These are phyloP conservation scores for Jaculus jaculus DNA, from an alignment of 2,113 vertebrate species.

Conservation along the genomic window DNA sequence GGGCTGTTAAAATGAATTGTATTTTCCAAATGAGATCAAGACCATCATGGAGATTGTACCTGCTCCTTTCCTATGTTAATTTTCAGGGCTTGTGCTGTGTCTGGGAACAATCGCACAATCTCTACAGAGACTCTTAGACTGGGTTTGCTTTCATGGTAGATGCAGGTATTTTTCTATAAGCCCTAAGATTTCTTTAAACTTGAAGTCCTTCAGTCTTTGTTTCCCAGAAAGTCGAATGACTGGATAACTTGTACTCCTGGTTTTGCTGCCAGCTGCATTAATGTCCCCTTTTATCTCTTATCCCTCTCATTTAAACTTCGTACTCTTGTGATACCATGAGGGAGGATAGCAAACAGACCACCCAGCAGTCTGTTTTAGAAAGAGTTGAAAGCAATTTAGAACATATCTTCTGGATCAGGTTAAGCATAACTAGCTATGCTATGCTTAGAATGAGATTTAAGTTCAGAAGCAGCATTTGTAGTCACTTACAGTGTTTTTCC, in stretches of 20 bases:
- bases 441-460: neutral
- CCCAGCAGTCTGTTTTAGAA: slow-evolving; percentile 44
- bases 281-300: slow-evolving; percentile 65
- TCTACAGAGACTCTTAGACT: slow-evolving; percentile 41
- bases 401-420: neutral
- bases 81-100: neutral
- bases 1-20: slow-evolving; percentile 48
- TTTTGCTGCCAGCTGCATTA: slow-evolving; percentile 36
- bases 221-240: slow-evolving; percentile 51
- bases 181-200: slow-evolving; percentile 54
- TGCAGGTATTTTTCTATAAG: slow-evolving; percentile 45
- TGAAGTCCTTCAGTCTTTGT: slow-evolving; percentile 42
- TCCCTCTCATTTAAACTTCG: slow-evolving; percentile 23
- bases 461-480: slow-evolving; percentile 30
- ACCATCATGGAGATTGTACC: neutral
- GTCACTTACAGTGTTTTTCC: neutral
- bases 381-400: slow-evolving; percentile 29
- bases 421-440: slow-evolving; percentile 6
- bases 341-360: slow-evolving; percentile 37
- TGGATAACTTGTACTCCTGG: slow-evolving; percentile 43
- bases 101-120: neutral
- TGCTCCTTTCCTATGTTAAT: slow-evolving; percentile 9
- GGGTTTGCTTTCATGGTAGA: slow-evolving; percentile 39
- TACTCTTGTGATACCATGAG: neutral
- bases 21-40: neutral